These are phyloP conservation scores for Idaea dimidiata DNA, from an alignment of 2,888 invertebrate species.

Conservation along the genomic window DNA sequence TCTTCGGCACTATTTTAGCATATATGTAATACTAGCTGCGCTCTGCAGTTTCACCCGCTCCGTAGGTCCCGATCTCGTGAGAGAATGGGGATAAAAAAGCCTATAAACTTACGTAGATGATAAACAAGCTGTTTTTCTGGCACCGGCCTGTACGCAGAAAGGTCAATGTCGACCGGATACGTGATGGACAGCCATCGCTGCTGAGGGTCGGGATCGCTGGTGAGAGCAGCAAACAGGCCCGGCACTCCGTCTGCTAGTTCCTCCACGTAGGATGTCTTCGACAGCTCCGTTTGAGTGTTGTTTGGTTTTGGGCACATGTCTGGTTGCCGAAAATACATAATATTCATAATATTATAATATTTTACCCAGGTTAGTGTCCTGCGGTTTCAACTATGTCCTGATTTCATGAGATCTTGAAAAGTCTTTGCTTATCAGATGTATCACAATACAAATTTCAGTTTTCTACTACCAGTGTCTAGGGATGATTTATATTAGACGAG, in stretches of 20 bases:
- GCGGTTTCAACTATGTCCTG: no score
- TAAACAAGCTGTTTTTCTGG: slow-evolving; percentile 86
- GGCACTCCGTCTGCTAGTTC: slow-evolving; percentile 90
- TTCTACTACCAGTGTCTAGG: no score
- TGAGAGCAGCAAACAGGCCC: slow-evolving; percentile 90
- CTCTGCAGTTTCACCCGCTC: no score
- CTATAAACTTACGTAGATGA: slow-evolving; percentile 83
- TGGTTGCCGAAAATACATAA: slow-evolving; percentile 48
- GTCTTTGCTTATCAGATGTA: no score
- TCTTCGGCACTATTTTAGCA: no score
- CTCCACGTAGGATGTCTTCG: slow-evolving; percentile 91
- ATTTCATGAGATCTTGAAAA: no score
- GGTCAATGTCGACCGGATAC: slow-evolving; percentile 88
- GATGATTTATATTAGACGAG: no score
- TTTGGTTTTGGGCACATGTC: slow-evolving; percentile 95
- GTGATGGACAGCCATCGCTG: slow-evolving; percentile 93
- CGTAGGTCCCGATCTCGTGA: no score
- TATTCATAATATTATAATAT: neutral
- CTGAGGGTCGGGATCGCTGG: slow-evolving; percentile 87
- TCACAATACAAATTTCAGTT: no score
- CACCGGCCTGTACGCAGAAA: slow-evolving; percentile 83
- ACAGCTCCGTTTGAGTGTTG: slow-evolving; percentile 86
- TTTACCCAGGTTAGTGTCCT: no score
- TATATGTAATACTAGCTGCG: no score
- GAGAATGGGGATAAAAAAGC: no score